These are phyloP conservation scores for Muscicapa comitata DNA, from an alignment of 2,797 vertebrate species.

Conservation along the genomic window DNA sequence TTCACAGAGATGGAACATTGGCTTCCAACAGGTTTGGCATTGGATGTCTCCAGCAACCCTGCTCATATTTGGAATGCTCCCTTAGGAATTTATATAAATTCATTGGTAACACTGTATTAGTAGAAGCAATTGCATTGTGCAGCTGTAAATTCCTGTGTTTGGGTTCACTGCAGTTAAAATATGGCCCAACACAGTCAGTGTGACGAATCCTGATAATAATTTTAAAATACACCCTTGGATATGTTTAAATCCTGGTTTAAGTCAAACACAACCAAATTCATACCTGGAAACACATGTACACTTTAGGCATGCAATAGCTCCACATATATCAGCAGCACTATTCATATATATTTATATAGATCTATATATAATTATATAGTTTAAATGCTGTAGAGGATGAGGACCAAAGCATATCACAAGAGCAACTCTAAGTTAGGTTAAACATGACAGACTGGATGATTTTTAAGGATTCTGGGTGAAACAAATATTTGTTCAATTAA, in stretches of 20 bases:
- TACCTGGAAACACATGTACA: background rate
- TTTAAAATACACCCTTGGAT: background rate
- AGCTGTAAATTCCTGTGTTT: background rate
- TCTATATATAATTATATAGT: background rate
- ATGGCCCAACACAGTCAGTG: background rate
- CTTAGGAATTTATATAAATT: background rate
- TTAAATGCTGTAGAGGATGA: background rate
- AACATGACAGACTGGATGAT: background rate
- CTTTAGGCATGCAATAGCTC: constrained; percentile 4
- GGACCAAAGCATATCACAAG: background rate
- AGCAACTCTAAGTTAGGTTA: background rate
- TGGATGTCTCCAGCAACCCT: background rate
- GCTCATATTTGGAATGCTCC: background rate
- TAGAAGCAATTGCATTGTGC: background rate
- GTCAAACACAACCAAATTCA: background rate
- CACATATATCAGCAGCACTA: background rate
- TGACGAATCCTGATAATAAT: background rate
- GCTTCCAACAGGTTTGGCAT: background rate
- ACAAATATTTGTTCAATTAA: background rate
- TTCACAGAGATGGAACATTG: background rate
- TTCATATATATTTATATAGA: background rate
- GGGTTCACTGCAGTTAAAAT: background rate
- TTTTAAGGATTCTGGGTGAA: background rate
- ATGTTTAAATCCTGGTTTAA: background rate
- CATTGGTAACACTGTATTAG: fast-evolving